Evolutionary conservation across 2,888 invertebrate species (phyloP).

Genomic region (Drosophila mettleri): DNA sequence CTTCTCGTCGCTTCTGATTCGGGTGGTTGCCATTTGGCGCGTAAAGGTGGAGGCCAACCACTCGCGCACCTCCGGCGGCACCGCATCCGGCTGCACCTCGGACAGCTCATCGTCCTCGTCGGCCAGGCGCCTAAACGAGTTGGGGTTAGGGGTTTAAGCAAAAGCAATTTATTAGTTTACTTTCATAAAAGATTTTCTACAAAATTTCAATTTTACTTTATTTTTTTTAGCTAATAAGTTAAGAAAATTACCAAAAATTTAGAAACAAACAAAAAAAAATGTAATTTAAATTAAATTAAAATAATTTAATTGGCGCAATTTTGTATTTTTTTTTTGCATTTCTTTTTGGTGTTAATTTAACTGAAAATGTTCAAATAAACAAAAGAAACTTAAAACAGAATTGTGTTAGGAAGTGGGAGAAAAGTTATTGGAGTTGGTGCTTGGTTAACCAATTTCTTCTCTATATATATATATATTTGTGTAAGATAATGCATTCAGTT

Average conservation of each 20-base stretch:
- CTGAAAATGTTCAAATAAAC: conserved; percentile 15
- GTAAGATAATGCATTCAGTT: conserved; percentile 13
- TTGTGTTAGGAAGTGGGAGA: conserved; percentile 28
- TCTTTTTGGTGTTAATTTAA: conserved; percentile 28
- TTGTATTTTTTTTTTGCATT: conserved; percentile 14
- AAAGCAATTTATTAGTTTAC: conserved; percentile 49
- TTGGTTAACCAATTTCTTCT: conserved; percentile 25
- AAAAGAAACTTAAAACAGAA: conserved; percentile 3
- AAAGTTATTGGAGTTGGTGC: conserved; percentile 18
- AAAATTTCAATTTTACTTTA: neutral
- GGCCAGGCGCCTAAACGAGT: conserved; percentile 88
- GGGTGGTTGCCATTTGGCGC: conserved; percentile 92
- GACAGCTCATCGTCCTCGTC: conserved; percentile 98
- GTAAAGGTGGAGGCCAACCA: conserved; percentile 99
- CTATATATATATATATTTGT: conserved; percentile 4
- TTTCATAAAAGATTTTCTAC: conserved; percentile 13
- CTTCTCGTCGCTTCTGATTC: conserved; percentile 91
- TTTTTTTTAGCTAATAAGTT: conserved; percentile 46
- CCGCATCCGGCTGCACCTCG: conserved; percentile 98
- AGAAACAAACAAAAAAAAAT: conserved; percentile 12
- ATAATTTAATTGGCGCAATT: conserved; percentile 32
- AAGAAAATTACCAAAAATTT: conserved; percentile 44
- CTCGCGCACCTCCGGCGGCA: conserved; percentile 97
- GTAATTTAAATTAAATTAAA: conserved; percentile 8
- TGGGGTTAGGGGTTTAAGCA: conserved; percentile 19